Evolutionary conservation across 2,888 invertebrate genomes (phyloP).

Genomic region (Chymomyza caudatula): DNA sequence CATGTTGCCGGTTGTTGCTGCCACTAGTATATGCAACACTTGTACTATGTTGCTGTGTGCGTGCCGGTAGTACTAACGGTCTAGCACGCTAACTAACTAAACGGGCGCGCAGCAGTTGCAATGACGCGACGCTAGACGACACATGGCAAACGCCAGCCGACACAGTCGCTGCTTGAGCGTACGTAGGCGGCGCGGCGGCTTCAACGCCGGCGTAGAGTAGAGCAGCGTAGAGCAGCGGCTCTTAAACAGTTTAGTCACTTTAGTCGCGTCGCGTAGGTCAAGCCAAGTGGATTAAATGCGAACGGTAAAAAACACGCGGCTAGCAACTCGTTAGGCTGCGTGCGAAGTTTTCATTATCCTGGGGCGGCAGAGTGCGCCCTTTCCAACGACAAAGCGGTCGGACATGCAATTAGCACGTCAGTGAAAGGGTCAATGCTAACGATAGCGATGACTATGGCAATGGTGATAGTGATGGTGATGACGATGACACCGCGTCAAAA

Average conservation of each 20-base stretch:
- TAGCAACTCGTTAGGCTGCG: neutral
- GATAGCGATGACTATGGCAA: neutral
- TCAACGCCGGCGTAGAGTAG: no score
- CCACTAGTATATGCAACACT: conserved; percentile 9
- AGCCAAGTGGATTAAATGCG: conserved; percentile 68
- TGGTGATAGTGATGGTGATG: neutral
- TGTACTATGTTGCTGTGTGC: neutral
- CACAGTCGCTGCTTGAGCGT: conserved; percentile 15
- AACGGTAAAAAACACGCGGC: neutral
- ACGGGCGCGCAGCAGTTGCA: conserved; percentile 9
- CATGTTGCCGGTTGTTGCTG: neutral
- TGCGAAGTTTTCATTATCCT: conserved; percentile 45
- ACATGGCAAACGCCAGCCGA: neutral
- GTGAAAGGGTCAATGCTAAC: conserved; percentile 31
- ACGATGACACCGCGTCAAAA: conserved; percentile 34
- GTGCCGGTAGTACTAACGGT: conserved; percentile 20
- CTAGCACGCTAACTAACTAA: conserved; percentile 42
- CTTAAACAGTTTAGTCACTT: conserved; percentile 55
- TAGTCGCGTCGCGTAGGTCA: conserved; percentile 67
- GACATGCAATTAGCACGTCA: conserved; percentile 57
- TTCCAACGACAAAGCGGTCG: neutral
- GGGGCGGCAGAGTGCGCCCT: conserved; percentile 7
- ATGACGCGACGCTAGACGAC: neutral
- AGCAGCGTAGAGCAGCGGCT: no score
- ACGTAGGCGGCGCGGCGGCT: conserved; percentile 3